Conservation (phyloP, 2,113 vertebrate species). For the Sardina pilchardus region DNA sequence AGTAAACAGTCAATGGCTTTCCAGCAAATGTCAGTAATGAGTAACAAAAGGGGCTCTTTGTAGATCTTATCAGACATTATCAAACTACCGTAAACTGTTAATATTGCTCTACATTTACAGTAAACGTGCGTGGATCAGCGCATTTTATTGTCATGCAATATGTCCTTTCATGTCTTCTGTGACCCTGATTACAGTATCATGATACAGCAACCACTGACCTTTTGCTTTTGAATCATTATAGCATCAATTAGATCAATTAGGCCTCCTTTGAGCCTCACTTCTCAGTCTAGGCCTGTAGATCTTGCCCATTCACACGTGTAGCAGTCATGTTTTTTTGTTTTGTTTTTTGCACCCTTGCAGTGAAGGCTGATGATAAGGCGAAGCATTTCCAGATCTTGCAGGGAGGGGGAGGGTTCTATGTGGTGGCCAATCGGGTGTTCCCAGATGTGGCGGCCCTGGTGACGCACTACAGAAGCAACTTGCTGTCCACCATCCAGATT, state of each 20-base stretch:
- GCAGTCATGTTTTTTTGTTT: not conserved
- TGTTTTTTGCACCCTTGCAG: constrained; percentile 39
- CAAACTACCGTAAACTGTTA: not conserved
- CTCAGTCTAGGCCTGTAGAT: not conserved
- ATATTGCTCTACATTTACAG: too few species aligned
- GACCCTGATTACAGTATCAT: too few species aligned
- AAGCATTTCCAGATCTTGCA: constrained; percentile 65
- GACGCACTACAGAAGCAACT: constrained; percentile 51
- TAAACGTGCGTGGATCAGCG: too few species aligned
- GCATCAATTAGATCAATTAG: too few species aligned
- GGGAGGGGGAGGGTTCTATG: constrained; percentile 41
- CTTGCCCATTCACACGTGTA: not conserved
- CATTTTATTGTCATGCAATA: too few species aligned
- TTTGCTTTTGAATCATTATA: too few species aligned
- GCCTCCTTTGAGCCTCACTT: not conserved
- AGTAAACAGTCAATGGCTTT: not conserved
- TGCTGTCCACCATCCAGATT: constrained; percentile 42
- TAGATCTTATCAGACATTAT: not conserved
- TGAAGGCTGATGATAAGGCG: constrained; percentile 44
- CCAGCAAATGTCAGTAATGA: not conserved
- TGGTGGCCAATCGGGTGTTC: constrained; percentile 50
- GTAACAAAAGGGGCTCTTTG: not conserved
- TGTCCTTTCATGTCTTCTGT: too few species aligned
- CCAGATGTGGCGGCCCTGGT: constrained; percentile 50
- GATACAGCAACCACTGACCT: too few species aligned